Evolutionary conservation across 2,888 invertebrate species (phyloP), one percentile per base, ranked within the genome.

Genomic region (Clostera curtula): DNA sequence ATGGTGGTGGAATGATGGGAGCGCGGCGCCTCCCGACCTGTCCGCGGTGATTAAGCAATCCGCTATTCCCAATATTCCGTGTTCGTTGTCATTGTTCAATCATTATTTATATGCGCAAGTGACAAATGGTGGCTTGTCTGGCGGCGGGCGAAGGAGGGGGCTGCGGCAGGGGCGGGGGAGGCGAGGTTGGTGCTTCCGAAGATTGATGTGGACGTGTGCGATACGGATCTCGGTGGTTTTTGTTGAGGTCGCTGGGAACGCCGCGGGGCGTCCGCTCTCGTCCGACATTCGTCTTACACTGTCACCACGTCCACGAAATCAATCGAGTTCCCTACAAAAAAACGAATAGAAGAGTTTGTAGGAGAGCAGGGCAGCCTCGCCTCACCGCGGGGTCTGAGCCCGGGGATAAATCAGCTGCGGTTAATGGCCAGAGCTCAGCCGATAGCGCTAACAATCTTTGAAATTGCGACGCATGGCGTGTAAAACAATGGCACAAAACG

Each of bases 181-280:
- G 30, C 27, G 12, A 9, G 18, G 17, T 12, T 6, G 12, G 23
- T 22, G 27, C 27, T 15, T 16, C 29, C 31, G 22, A 48, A 70
- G 74, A 74, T 74, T 67, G 73, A 73, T 73, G 71, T 62, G 60
- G 57, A 51, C 51, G 31, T 40, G 36, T 31, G 49, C 49, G 72
- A 71, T 71, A 71, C 50, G 40, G 61, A 70, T 71, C 70, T 63
- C 50, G 54, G 49, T 41, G 53, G 44, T 57, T 52, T 40, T 54
- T 52, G 47, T 33, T 27, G 26, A 47, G 56, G 39, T 34, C 35
- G 21, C 27, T 9, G 30, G 20, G 8, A 34, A 23, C 61, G 49
- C 58, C 41, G 54, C 56, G 50, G 56, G 56, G 40, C 41, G 50
- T 35, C 43, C 49, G 24, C 43, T 48, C 10, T 12, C 48, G 26